Base-by-base conservation (phyloP, 2,888 invertebrate species). In the Syrphus vitripennis region DNA sequence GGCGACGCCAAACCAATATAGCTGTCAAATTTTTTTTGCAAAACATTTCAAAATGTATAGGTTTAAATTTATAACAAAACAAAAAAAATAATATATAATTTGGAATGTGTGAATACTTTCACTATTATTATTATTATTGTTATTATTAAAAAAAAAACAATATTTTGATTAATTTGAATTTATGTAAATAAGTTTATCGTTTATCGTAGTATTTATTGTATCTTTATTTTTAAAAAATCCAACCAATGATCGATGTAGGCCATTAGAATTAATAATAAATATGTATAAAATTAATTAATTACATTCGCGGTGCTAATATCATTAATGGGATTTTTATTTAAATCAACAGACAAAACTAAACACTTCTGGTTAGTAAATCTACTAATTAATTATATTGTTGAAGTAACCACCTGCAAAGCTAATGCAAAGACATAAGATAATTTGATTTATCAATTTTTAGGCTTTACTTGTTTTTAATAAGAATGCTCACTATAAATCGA, bases 191-290 rank as follows among this genome's bases (percentile, higher is more conserved):
- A 29, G n/a, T 26, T 14, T 24, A 6, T 50, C 14, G 6, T n/a
- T n/a, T 14, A 21, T 24, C 1, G 0, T 19, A 50, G 10, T 3
- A 45, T 19, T 21, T 19, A 21, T 10, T 0, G 9, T 10, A 14
- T 50, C 5, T 50, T 4, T 50, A 4, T 50, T 24, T 24, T 50
- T 24, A 14, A 10, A 40, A 24, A 67, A 67, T 37, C 19, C 10
- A 31, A 67, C 65, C 48, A 40, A 69, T 80, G 74, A 74, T 80
- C 42, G 67, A 74, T 80, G 67, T 69, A 42, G 29, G 26, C 48
- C 16, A 78, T 78, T 78, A 50, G 6, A 57, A 45, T 69, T 69
- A 69, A 78, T 69, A 69, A 78, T 48, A 67, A 55, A 55, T 26
- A 37, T 48, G 16, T 21, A 50, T 14, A 14, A 12, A 26, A 61